These are phyloP conservation scores for Ophiodon elongatus DNA, from an alignment of 2,113 vertebrate species.

Conservation along the genomic window DNA sequence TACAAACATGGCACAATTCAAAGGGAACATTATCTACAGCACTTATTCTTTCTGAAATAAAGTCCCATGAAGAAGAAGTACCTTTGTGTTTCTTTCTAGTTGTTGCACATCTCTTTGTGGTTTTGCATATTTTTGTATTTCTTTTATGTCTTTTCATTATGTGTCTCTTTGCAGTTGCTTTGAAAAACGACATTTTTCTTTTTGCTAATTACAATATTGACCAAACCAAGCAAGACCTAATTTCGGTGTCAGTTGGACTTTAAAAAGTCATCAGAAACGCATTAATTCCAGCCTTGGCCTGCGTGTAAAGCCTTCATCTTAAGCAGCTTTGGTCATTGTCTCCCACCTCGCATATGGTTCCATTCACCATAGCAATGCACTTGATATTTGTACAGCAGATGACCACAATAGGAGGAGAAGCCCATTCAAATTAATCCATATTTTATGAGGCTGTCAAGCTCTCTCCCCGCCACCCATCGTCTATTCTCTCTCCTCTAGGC, in stretches of 20 bases:
- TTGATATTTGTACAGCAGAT: slow-evolving; percentile 48
- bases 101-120: too few relatives aligned
- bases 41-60: not conserved
- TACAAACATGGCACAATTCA: not conserved
- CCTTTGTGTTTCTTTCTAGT: too few relatives aligned
- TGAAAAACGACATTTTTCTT: not conserved
- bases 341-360: not conserved
- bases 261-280: not conserved
- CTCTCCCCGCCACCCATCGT: slow-evolving; percentile 24
- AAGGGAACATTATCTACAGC: not conserved
- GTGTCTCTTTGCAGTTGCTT: too few relatives aligned
- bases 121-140: too few relatives aligned
- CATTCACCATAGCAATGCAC: not conserved
- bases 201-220: not conserved
- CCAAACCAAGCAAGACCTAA: not conserved
- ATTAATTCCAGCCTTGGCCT: slow-evolving; percentile 4
- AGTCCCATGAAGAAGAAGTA: not conserved
- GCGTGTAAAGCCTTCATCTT: slow-evolving; percentile 14
- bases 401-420: slow-evolving; percentile 32
- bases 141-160: too few relatives aligned
- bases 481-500: slow-evolving; percentile 39
- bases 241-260: not conserved
- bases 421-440: slow-evolving; percentile 65
- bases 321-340: slow-evolving; percentile 27
- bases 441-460: slow-evolving; percentile 64